Evolutionary conservation across 2,113 vertebrate species (phyloP), one percentile per base, ranked within the genome.

Genomic region (Pheucticus melanocephalus): DNA sequence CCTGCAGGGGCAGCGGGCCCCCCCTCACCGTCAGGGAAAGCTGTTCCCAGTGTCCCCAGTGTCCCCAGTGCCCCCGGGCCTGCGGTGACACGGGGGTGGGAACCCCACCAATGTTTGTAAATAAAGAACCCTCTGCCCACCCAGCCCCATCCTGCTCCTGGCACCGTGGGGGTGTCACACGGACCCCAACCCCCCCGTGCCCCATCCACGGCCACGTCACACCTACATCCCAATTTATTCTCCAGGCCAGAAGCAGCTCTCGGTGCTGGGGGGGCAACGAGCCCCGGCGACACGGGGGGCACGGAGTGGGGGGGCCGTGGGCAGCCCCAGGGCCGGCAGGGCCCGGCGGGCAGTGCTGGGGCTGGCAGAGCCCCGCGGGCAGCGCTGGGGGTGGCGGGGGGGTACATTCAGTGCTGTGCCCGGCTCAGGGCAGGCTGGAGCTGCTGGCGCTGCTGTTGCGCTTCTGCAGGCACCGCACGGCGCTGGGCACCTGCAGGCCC

Each of bases 371-470:
- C 86, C 83, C 79, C 2, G 27, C 25, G 85, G 20, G 22, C 80
- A 7, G 69, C 19, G 15, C 24, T 5, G 47, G 64, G 65, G 73
- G 60, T 3, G 39, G 23, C 28, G 5, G 17, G 21, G 37, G 21
- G 93, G 81, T 73, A 92, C 92, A 92, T 86, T 91, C 94, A 51
- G 92, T 50, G 94, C 81, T 9, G 76, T 8, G 81, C 88, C 80
- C 31, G 6, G 42, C 56, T 92, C 97, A 99, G 90, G 98, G 98
- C 92, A 99, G 98, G 97, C 99, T 99, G 90, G 99, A 99, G 97
- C 99, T 99, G 98, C 99, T 99, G 70, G 99, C 99, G 5, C 98
- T 98, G 50, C 99, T 99, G 97, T 98, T 99, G 56, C 98, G 98
- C 91, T 99, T 99, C 98, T 99, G 99, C 6, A 99, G 98, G 31